Percentiles rank a stretch among this genome's conserved stretches.
Conservation (phyloP, 2,113 vertebrate genomes). For the Onychostruthus taczanowskii region DNA sequence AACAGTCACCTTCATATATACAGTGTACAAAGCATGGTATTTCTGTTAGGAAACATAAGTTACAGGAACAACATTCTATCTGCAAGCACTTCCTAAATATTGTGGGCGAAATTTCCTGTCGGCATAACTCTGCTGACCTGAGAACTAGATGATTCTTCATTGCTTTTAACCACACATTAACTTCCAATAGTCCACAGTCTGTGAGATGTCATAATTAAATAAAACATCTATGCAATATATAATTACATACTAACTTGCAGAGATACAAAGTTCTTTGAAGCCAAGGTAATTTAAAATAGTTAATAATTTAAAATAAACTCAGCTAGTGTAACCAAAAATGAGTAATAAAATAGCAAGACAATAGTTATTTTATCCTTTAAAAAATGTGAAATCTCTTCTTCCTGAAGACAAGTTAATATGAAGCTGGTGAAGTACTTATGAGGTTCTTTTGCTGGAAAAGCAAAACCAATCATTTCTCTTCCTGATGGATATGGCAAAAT, state of each 20-base stretch:
- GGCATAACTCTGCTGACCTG: not conserved
- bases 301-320: not conserved
- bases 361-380: not conserved
- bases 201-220: not conserved
- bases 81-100: not conserved
- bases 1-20: not conserved
- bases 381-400: not conserved
- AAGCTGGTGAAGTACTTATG: not conserved
- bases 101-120: not conserved
- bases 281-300: not conserved
- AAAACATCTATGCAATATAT: not conserved
- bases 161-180: not conserved
- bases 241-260: not conserved
- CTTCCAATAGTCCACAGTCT: not conserved
- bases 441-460: not conserved
- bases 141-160: not conserved
- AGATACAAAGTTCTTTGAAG: not conserved
- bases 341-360: not conserved
- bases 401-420: not conserved
- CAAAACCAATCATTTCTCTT: not conserved
- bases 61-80: not conserved
- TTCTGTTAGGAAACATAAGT: not conserved
- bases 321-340: not conserved
- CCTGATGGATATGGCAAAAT: not conserved
- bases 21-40: not conserved